These are phyloP conservation scores for Carassius gibelio DNA, from an alignment of 2,113 vertebrate genomes.

Conservation along the genomic window DNA sequence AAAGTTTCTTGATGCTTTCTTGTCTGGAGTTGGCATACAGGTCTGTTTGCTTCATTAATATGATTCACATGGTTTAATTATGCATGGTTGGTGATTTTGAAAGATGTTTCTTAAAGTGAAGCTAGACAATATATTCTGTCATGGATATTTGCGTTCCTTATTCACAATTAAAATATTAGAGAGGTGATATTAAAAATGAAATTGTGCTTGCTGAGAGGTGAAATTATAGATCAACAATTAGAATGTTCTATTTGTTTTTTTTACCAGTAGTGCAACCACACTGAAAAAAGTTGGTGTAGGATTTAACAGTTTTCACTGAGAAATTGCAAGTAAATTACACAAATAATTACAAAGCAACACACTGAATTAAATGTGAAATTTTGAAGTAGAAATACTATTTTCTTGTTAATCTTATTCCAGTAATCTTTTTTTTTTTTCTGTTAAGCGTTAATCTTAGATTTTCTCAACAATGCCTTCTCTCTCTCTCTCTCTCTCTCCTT, in stretches of 20 bases:
- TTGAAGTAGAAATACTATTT: too few species aligned
- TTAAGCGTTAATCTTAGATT: too few species aligned
- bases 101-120: neutral
- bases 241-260: neutral
- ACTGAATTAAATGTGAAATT: too few species aligned
- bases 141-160: neutral
- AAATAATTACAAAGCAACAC: too few species aligned
- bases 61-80: conserved; percentile 4
- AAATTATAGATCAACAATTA: neutral
- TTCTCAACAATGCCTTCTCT: neutral
- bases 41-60: neutral
- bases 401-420: too few species aligned
- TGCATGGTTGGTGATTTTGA: neutral
- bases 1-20: neutral
- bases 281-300: too few species aligned
- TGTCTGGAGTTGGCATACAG: neutral
- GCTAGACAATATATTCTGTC: neutral
- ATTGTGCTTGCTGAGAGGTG: neutral
- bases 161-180: neutral
- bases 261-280: neutral
- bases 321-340: too few species aligned
- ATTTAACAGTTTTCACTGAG: too few species aligned
- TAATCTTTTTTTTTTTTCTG: too few species aligned
- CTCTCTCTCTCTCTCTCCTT: neutral
- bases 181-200: neutral